Evolutionary conservation across 2,113 vertebrate genomes (phyloP), one percentile per base, ranked within the genome.

Genomic region (Nothoprocta perdicaria): DNA sequence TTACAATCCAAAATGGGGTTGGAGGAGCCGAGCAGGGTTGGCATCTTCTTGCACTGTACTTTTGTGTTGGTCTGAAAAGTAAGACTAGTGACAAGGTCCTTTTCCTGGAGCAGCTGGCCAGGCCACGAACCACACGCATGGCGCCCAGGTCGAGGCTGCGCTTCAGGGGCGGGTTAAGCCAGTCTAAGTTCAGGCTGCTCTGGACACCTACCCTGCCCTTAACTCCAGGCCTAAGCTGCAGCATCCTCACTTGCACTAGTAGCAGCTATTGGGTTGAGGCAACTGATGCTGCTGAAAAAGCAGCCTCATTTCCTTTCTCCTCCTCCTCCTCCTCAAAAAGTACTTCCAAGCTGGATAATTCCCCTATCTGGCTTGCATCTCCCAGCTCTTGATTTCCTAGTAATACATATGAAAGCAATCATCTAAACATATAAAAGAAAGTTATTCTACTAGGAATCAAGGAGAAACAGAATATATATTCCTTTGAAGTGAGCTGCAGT

Each of bases 81-180:
- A 38, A 10, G 27, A 29, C 0, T 53, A 62, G 66, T 6, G 75
- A 23, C 63, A 69, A 48, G 24, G 35, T 66, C 41, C 40, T 48
- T 26, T 16, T 31, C 4, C 62, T 16, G 33, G 57, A 8, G 18
- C 6, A 3, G 4, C 9, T 52, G 23, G 35, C 2, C 45, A 89
- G 53, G 15, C 23, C 23, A 15, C 2, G 4, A 0, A 9, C 8
- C 7, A 35, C 3, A 3, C 1, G 12, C 24, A 12, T 26, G 26
- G 17, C 67, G 23, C 29, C 19, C 67, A 8, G 60, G 6, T 31
- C 22, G 18, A 27, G 10, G 45, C 52, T 43, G 50, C 69, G 14
- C 33, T 5, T 14, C 3, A 13, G 45, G 45, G 29, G 41, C 18
- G n/a, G 1, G 0, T 27, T 18, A 23, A 33, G 24, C 38, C n/a